phyloP scores from a whole-genome alignment of 2,888 invertebrate genomes.

The Ryuthela nishihirai region DNA sequence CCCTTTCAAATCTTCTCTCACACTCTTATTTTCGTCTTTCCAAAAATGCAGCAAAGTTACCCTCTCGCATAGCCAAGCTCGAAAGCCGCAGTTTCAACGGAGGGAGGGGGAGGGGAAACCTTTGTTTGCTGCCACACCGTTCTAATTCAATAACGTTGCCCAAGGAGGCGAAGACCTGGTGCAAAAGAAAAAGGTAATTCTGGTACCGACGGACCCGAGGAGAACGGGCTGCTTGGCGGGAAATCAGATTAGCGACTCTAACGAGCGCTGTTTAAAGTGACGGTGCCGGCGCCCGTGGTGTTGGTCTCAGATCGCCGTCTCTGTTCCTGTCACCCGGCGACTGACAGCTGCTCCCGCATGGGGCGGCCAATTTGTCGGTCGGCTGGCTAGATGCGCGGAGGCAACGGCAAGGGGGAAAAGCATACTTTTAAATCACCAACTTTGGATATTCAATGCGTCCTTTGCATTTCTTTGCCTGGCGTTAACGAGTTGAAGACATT shows the following conservation, averaged over 20 bases:
- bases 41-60: too few relatives aligned
- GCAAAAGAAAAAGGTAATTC: neutral
- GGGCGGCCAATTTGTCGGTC: conserved; percentile 25
- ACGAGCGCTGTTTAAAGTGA: conserved; percentile 34
- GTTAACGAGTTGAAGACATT: too few relatives aligned
- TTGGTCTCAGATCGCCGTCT: neutral
- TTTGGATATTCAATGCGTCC: too few relatives aligned
- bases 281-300: conserved; percentile 1
- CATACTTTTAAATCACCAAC: too few relatives aligned
- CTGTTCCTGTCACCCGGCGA: conserved; percentile 7
- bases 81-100: too few relatives aligned
- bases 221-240: conserved; percentile 3
- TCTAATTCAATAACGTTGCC: neutral
- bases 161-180: too few relatives aligned
- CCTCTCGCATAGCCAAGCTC: too few relatives aligned
- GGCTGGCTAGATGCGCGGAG: too few relatives aligned
- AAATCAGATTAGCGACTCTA: conserved; percentile 33
- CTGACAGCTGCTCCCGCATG: conserved; percentile 22
- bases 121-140: neutral
- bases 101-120: neutral
- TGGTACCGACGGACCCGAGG: neutral
- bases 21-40: too few relatives aligned
- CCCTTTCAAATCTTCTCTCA: too few relatives aligned
- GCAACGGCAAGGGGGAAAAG: too few relatives aligned
- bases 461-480: too few relatives aligned